Evolutionary conservation across 2,113 vertebrate species (phyloP), one percentile per base, ranked within the genome.

Genomic region (Porphyrio hochstetteri): DNA sequence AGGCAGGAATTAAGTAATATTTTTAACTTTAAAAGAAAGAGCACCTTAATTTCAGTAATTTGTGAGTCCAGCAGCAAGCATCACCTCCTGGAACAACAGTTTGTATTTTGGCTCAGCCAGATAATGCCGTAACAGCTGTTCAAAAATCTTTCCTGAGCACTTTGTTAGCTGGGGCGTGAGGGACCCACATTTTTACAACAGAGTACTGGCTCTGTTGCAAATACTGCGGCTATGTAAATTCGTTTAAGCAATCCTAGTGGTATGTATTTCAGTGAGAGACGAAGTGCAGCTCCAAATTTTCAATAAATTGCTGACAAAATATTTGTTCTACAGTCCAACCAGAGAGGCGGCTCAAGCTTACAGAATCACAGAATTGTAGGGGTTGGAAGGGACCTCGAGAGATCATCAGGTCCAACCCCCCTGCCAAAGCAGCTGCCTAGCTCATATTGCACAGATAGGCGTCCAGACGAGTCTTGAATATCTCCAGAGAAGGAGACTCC

Each of bases 1-100:
- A 96, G 76, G 46, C 36, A 88, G 46, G 23, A 92, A 92, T 65
- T 60, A 56, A 72, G 33, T 52, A 29, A 10, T 67, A 84, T 50
- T 94, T 95, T 91, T 82, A 88, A 95, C 52, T 82, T 85, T 24
- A 76, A 9, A 78, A 63, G n/a, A 38, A 95, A 88, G 80, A 93
- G 81, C 23, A 57, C 36, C 29, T 82, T 80, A 7, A 88, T 69
- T 88, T 72, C 59, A 80, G 80, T 44, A 5, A 55, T 33, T 57
- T 68, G 13, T 16, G 28, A 91, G 36, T 36, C 56, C 40, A 92
- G 50, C 33, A 86, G 59, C 8, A 27, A 90, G 63, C 20, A 64
- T 28, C 79, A 53, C 7, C 50, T 60, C 38, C 19, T 69, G 52
- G 55, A 95, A 71, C 48, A 56, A 40, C 1, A 57, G 50, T 53